phyloP scores from a whole-genome alignment of 2,113 vertebrate genomes.

The Dromaius novaehollandiae region DNA sequence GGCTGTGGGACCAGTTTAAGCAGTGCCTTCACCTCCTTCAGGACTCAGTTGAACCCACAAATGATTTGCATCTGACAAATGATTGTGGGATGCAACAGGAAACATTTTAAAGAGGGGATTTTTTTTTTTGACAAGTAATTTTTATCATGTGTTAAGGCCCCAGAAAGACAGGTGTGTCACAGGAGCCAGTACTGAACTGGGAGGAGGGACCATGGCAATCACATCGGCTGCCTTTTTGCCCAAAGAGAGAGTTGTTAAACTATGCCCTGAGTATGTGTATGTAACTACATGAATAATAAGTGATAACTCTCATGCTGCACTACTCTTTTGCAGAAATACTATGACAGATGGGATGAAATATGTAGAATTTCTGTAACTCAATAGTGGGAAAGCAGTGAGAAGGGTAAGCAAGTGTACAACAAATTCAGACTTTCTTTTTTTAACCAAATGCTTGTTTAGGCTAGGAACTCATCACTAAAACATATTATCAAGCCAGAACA shows the following conservation, averaged over 20 bases:
- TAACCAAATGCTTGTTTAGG: background rate
- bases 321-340: background rate
- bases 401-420: background rate
- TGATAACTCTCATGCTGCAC: too few relatives aligned
- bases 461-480: background rate
- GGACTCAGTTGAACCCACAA: too few relatives aligned
- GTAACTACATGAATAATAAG: accelerated
- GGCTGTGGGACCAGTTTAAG: background rate
- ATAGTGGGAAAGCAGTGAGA: background rate
- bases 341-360: background rate
- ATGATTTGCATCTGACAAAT: background rate
- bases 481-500: background rate
- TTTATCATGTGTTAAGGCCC: background rate
- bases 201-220: background rate
- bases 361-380: background rate
- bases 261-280: too few relatives aligned
- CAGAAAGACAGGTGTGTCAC: background rate
- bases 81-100: accelerated
- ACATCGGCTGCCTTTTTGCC: accelerated
- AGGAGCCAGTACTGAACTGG: background rate
- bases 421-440: background rate
- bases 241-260: background rate
- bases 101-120: background rate
- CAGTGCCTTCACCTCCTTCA: background rate
- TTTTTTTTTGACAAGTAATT: background rate